Evolutionary conservation across 2,113 vertebrate species (phyloP).

Genomic region (Noturus placidus): DNA sequence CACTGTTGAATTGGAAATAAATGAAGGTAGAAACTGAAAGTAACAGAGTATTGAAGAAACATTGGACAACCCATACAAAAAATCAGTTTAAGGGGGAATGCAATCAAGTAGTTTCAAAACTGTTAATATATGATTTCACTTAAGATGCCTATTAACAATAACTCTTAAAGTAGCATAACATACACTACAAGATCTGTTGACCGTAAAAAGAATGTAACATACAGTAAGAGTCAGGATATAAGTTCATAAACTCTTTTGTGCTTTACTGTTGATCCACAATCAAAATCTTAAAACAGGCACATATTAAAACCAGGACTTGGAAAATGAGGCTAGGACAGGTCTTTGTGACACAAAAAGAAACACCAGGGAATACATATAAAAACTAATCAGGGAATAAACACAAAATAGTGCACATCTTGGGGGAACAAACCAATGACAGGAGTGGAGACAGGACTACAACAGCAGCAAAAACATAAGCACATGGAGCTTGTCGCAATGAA

Average conservation of each 20-base stretch:
- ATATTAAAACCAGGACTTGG: not conserved
- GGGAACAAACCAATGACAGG: not conserved
- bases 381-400: not conserved
- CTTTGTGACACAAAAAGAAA: not conserved
- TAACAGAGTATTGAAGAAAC: not conserved
- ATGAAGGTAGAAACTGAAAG: not conserved
- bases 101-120: not conserved
- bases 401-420: not conserved
- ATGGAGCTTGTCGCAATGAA: not conserved
- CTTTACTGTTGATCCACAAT: not conserved
- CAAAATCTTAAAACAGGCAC: not conserved
- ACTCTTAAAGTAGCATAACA: not conserved
- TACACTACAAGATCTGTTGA: not conserved
- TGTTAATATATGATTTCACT: not conserved
- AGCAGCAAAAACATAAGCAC: not conserved
- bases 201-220: not conserved
- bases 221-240: not conserved
- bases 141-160: not conserved
- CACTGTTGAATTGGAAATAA: not conserved
- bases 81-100: not conserved
- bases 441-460: not conserved
- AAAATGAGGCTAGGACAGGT: not conserved
- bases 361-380: not conserved
- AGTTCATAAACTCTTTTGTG: not conserved
- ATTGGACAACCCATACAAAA: not conserved